phyloP scores from a whole-genome alignment of 2,113 vertebrate genomes.

The Salvelinus alpinus region DNA sequence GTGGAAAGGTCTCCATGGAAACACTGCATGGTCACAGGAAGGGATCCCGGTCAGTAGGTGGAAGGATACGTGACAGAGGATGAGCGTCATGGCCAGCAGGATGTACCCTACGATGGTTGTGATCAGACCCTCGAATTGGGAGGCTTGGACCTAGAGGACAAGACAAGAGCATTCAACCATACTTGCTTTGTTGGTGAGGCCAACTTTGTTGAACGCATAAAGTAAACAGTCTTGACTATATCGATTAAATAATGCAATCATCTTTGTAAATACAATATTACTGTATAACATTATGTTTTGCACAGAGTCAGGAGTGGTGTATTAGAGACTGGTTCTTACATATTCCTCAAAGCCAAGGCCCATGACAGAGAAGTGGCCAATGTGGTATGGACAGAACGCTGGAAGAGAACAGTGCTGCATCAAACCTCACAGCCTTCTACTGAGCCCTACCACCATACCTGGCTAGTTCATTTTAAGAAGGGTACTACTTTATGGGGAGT shows the following conservation, averaged over 20 bases:
- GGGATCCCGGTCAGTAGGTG: neutral
- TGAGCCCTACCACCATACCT: no score
- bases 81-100: conserved; percentile 92
- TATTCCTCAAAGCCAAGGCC: conserved; percentile 96
- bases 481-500: neutral
- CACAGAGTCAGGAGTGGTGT: neutral
- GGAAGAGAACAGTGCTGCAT: conserved; percentile 4
- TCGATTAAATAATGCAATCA: no score
- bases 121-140: conserved; percentile 97
- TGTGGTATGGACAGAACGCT: conserved; percentile 99
- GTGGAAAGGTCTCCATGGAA: neutral
- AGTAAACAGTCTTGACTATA: no score
- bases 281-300: no score
- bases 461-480: neutral
- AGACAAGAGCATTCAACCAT: neutral
- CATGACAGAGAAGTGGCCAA: conserved; percentile 97
- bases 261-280: no score
- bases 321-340: conserved; percentile 74
- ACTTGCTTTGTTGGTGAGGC: no score
- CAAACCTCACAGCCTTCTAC: neutral
- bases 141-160: conserved; percentile 87
- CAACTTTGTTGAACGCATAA: no score
- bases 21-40: neutral
- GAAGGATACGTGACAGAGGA: conserved; percentile 98
- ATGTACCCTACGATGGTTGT: conserved; percentile 98